Evolutionary conservation across 2,113 vertebrate species (phyloP), one percentile per base, ranked within the genome.

Genomic region (Prolemur simus): DNA sequence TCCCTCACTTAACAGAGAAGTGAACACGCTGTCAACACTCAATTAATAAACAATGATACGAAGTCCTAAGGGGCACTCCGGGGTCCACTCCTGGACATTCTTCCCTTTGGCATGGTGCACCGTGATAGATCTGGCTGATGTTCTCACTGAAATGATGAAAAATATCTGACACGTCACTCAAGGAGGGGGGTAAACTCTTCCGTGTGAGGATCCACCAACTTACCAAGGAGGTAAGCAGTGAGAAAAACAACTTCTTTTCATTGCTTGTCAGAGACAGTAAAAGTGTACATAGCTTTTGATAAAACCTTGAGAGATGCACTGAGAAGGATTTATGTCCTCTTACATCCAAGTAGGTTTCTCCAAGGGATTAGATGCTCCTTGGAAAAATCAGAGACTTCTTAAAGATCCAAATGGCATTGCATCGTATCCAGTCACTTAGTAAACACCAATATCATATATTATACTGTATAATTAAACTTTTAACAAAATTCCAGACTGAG

Each of bases 11-110:
- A 88, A 90, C 63, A 95, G 39, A 89, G 84, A 96, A 58, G 85
- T 89, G 94, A 96, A 89, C 96, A 94, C 20, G 88, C 73, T 97
- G 97, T 97, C 96, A 97, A 71, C 97, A 91, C 94, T 83, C 93
- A 91, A 89, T 95, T 97, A 92, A 97, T 84, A 96, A 87, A 73
- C 60, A 91, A 58, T 37, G 87, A 96, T 92, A 76, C 2, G 37
- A 87, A 93, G 80, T 89, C 94, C 91, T 87, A 9, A 32, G 86
- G 87, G 97, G 78, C 58, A 54, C 76, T 89, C 42, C 93, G 91
- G 89, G 92, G 95, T 95, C 88, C 91, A 78, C 34, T 89, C n/a
- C 77, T 76, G 82, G 60, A 95, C 82, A 92, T 87, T 60, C 45
- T 93, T 74, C 45, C 29, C 88, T 89, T 90, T 94, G 91, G 85